These are phyloP conservation scores for Ypsolopha scabrella DNA, from an alignment of 2,888 invertebrate genomes.

Conservation along the genomic window DNA sequence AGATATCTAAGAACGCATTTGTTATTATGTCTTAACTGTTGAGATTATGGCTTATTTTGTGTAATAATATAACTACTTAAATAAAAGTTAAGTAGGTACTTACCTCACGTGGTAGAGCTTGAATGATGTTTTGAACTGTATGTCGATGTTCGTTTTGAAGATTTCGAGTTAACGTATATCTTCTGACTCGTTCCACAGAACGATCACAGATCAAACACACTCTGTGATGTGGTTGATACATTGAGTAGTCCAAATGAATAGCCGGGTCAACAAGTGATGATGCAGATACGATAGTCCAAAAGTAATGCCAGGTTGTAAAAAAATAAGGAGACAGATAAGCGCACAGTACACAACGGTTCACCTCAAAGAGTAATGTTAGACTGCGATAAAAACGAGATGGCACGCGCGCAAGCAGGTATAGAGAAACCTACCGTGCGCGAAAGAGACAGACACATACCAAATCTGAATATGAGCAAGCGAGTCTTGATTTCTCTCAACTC, in stretches of 20 bases:
- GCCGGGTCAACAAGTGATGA: constrained; percentile 3
- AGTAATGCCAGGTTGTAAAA: constrained; percentile 6
- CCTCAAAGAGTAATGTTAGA: constrained; percentile 2
- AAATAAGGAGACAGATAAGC: constrained; percentile 3
- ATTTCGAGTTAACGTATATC: constrained; percentile 6
- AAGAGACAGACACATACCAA: constrained; percentile 2
- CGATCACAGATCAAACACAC: constrained; percentile 6
- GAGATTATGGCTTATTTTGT: constrained; percentile 6
- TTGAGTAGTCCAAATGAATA: constrained; percentile 6
- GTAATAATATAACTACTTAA: constrained; percentile 5
- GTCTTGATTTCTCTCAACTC: background rate
- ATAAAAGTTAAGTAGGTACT: constrained; percentile 1
- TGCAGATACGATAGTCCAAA: constrained; percentile 6
- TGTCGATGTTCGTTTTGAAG: constrained; percentile 5
- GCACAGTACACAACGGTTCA: constrained; percentile 4
- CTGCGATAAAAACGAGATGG: constrained; percentile 3
- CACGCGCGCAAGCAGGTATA: constrained; percentile 3
- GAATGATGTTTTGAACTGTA: constrained; percentile 7
- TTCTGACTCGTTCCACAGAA: constrained; percentile 7
- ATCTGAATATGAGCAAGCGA: constrained; percentile 3
- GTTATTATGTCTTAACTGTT: constrained; percentile 2
- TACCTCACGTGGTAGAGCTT: constrained; percentile 6
- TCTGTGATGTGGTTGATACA: constrained; percentile 6
- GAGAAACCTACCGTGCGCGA: background rate
- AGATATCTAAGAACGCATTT: no score